These are phyloP conservation scores for Bombycilla garrulus DNA, from an alignment of 2,113 vertebrate species.

Conservation along the genomic window DNA sequence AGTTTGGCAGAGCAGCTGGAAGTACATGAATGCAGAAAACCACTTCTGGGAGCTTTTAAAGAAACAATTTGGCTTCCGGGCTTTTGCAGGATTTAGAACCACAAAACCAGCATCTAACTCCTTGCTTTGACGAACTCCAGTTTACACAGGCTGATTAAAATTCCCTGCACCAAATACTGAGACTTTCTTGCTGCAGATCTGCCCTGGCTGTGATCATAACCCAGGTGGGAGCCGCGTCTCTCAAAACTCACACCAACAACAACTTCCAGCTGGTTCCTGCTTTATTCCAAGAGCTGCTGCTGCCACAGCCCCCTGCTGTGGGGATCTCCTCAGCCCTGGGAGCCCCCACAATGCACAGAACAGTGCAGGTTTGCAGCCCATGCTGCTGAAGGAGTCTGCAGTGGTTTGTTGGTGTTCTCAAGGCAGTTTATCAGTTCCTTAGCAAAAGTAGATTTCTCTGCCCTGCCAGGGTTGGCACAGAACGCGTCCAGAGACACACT, in stretches of 20 bases:
- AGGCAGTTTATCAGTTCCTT: no score
- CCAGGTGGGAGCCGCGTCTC: accelerated
- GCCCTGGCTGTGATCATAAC: accelerated
- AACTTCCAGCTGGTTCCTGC: background rate
- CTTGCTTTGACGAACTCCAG: background rate
- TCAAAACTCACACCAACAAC: background rate
- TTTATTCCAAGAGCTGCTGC: background rate
- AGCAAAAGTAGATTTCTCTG: no score
- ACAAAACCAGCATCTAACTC: background rate
- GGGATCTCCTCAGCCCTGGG: no score
- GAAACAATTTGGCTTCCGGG: background rate
- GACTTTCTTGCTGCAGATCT: no score
- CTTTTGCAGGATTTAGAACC: background rate
- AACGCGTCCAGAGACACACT: no score
- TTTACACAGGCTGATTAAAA: background rate
- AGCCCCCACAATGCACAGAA: no score
- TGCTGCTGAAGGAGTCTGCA: no score
- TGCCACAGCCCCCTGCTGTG: background rate
- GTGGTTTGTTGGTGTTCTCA: no score
- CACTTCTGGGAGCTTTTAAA: background rate
- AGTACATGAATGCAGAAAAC: background rate
- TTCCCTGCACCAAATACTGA: background rate
- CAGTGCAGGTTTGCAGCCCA: no score
- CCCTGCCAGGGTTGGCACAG: no score
- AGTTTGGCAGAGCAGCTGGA: background rate